Base-by-base conservation (phyloP, 2,888 invertebrate species). In the Minunthozetes semirufus region DNA sequence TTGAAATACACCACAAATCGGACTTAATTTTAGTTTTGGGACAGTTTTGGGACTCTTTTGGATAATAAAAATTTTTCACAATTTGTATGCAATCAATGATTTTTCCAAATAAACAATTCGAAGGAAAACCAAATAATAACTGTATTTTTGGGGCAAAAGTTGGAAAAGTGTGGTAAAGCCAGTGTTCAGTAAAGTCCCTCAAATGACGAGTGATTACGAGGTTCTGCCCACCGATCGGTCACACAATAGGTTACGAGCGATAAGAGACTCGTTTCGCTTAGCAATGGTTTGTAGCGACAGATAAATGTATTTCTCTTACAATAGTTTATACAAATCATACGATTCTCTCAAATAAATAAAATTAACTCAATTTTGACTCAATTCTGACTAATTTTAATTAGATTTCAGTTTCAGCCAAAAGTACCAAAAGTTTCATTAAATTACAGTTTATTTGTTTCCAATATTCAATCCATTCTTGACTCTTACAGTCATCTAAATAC, bases 81-180 rank as follows among this genome's bases (percentile, higher is more conserved):
- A 27, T 59, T 22, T 59, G 22, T 27, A 27, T 27, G 29, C 8
- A 63, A 9, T 63, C 29, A 59, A 25, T 5, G 59, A 22, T 17
- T 25, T 6, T 25, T 59, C 5, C 22, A 59, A 22, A 22, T 42
- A 66, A 66, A 66, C 66, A 66, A 66, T 11, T 9, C 15, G n/a
- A 59, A 59, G 22, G 38, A 13, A 66, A 38, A 38, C 8, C 33
- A 13, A 66, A 66, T 38, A 66, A 38, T 66, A 38, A 29, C 29
- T 59, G 59, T 17, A 59, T 59, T 59, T 66, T 66, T 66, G 66
- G 66, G 66, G 19, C 42, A 66, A 66, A 66, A 66, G 66, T 66
- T 19, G 19, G 66, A 66, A 42, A 63, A 38, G 5, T 66, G 4
- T n/a, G 19, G n/a, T 42, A n/a, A 66, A 33, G 13, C n/a, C 19